phyloP scores from a whole-genome alignment of 2,113 vertebrate genomes.

The Alligator sinensis region DNA sequence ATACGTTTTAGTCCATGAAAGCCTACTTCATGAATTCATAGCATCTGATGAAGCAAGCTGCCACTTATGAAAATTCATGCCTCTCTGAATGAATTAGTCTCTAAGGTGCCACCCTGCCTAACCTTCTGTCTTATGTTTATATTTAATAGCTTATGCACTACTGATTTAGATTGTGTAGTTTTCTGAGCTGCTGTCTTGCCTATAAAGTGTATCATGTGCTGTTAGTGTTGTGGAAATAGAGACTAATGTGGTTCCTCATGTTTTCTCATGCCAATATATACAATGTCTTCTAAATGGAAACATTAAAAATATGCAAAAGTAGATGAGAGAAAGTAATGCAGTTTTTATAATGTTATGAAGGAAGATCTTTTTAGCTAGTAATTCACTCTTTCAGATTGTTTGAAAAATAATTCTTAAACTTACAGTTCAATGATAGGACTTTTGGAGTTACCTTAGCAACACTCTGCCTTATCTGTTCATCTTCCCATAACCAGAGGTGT shows the following conservation, averaged over 20 bases:
- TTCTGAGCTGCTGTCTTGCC: not conserved
- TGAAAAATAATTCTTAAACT: not conserved
- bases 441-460: not conserved
- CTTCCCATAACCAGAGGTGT: not conserved
- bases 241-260: not conserved
- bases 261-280: not conserved
- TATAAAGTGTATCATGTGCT: not conserved
- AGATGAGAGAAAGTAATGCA: not conserved
- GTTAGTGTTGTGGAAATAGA: not conserved
- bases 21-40: too few species aligned
- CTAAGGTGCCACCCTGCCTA: too few species aligned
- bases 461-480: not conserved
- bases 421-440: not conserved
- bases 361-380: not conserved
- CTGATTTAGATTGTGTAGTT: not conserved
- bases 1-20: too few species aligned
- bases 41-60: too few species aligned
- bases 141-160: too few species aligned
- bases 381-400: not conserved
- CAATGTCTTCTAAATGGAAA: not conserved
- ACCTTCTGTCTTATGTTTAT: too few species aligned
- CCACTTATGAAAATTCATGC: too few species aligned
- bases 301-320: not conserved
- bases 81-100: too few species aligned
- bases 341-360: not conserved